phyloP scores from a whole-genome alignment of 2,113 vertebrate genomes.

The Orthonyx spaldingii region DNA sequence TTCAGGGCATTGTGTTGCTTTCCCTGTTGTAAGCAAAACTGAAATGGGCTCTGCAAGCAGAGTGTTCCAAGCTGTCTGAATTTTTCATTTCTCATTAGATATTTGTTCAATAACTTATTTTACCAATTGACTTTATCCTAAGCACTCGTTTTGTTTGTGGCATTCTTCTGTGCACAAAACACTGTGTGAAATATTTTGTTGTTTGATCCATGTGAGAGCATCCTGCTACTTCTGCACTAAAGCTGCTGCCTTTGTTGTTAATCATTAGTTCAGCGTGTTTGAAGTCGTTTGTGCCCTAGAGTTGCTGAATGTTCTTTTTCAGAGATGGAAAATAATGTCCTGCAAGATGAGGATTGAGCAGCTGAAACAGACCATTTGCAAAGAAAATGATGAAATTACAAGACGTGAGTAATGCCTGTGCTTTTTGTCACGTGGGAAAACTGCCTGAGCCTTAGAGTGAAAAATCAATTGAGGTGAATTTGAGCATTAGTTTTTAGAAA shows the following conservation, averaged over 20 bases:
- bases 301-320: constrained; percentile 51
- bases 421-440: neutral
- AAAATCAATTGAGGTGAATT: neutral
- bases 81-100: neutral
- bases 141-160: neutral
- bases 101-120: neutral
- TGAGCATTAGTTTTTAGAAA: neutral
- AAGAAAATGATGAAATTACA: constrained; percentile 86
- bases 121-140: neutral
- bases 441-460: neutral
- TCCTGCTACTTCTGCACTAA: neutral
- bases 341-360: constrained; percentile 94
- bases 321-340: constrained; percentile 99
- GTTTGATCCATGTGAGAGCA: neutral
- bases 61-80: neutral
- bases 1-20: neutral
- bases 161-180: neutral
- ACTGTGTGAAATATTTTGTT: neutral
- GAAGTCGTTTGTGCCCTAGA: neutral
- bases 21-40: neutral
- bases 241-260: constrained; percentile 29
- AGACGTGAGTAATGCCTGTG: constrained; percentile 77
- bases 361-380: constrained; percentile 89
- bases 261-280: neutral
- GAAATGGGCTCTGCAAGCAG: neutral